Conservation (phyloP, 2,888 invertebrate species). For the Anoncus sp. region DNA sequence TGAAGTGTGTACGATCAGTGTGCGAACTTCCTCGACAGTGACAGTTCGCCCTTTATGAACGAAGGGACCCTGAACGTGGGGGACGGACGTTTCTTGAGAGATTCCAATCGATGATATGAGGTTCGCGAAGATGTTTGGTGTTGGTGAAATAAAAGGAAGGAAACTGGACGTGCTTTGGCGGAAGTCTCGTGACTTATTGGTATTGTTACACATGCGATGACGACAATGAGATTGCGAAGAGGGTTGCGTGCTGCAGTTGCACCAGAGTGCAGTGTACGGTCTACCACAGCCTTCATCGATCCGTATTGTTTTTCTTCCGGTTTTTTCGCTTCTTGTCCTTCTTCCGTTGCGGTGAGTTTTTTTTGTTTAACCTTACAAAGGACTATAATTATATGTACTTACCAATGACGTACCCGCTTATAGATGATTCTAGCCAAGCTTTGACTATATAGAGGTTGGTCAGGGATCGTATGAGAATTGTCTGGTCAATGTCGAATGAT, state of each 20-base stretch:
- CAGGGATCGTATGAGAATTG: slow-evolving; percentile 7
- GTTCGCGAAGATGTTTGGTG: neutral
- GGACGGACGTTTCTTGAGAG: neutral
- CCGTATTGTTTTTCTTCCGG: slow-evolving; percentile 24
- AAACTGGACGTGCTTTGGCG: neutral
- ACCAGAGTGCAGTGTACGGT: slow-evolving; percentile 65
- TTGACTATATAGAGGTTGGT: neutral
- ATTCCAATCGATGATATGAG: neutral
- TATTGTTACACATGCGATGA: slow-evolving; percentile 40
- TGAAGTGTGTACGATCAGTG: neutral
- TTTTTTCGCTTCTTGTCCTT: slow-evolving; percentile 23
- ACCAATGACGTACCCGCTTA: slow-evolving; percentile 8
- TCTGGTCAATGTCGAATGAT: slow-evolving; percentile 42
- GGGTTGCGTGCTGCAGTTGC: slow-evolving; percentile 67
- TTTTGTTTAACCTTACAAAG: slow-evolving; percentile 17
- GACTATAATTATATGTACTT: slow-evolving; percentile 19
- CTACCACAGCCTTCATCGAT: slow-evolving; percentile 65
- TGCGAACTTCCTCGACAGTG: neutral
- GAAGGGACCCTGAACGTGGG: neutral
- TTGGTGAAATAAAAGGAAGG: neutral
- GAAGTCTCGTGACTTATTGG: slow-evolving; percentile 45
- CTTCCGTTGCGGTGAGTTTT: slow-evolving; percentile 53
- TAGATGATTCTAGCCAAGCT: too few species aligned
- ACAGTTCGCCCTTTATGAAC: neutral
- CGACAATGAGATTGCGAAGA: slow-evolving; percentile 40